Evolutionary conservation across 2,797 vertebrate species (phyloP), one percentile per base, ranked within the genome.

Genomic region (Pseudocheirus occidentalis): DNA sequence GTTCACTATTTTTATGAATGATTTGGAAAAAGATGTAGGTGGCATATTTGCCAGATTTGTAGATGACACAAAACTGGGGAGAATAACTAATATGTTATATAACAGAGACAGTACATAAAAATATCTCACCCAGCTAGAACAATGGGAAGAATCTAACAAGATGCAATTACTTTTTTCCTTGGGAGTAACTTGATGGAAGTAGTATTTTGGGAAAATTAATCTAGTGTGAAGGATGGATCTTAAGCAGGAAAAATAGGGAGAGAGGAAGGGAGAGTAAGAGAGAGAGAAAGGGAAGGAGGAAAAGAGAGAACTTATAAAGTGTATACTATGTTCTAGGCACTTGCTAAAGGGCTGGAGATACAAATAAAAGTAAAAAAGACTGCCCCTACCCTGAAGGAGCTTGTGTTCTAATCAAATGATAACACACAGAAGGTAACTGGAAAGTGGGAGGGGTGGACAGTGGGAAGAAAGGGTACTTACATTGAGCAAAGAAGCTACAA

Each of bases 251-350:
- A 73, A 40, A 62, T 62, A 34, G 59, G 1, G 66, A 40, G n/a
- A 40, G 16, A 18, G 14, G 1, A 2, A 40, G 14, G 14, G 6
- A 73, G n/a, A 1, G 5, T n/a, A 1, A 1, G 13, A n/a, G 34
- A 66, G 62, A 5, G 62, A 6, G 5, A 73, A n/a, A 1, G 62
- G 14, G 34, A 18, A n/a, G n/a, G 62, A 73, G 57, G 56, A 57
- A 28, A 58, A 73, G n/a, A 73, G 5, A 40, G n/a, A 18, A 40
- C 14, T n/a, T 40, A 21, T 18, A n/a, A n/a, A 73, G 59, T 73
- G 27, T 0, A 66, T 66, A 6, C 62, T 73, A 40, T 16, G 5
- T 73, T 5, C n/a, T n/a, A 73, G 62, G 34, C 16, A 21, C 9
- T 73, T 73, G 16, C 16, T 40, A 73, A 73, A 54, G 66, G 66